Base-by-base conservation (phyloP, 2,888 invertebrate species). In the Ditula angustiorana region DNA sequence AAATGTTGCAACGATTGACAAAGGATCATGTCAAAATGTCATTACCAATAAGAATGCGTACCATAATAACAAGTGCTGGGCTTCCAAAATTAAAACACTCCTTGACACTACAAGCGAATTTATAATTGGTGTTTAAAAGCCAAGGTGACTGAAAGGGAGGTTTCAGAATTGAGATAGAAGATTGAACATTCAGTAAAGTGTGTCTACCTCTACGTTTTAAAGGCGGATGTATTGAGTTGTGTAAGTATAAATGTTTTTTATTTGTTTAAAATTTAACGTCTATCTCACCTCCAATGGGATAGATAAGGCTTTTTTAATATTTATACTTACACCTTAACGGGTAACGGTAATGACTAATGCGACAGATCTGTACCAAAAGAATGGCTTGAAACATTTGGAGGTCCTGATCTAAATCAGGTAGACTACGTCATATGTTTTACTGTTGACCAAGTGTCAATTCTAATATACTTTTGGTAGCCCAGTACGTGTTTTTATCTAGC, bases 161-260 rank as follows among this genome's bases (percentile, higher is more conserved):
- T 13, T 4, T 0, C 33, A n/a, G n/a, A 16, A 2, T 5, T 5
- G n/a, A n/a, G n/a, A n/a, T n/a, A n/a, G n/a, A n/a, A 13, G 35
- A 16, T 16, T 16, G 35, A 37, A 37, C n/a, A n/a, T n/a, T n/a
- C n/a, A n/a, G 13, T 37, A 37, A 2, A 13, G 16, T 7, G 13
- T 16, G 7, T 5, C 41, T 19, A 19, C 41, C 1, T 5, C 41
- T 19, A 19, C 41, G 19, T 3, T 41, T 41, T 19, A 16, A 19
- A 19, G 41, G 19, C 37, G 8, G 37, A 41, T 41, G 8, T n/a
- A 19, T 19, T 19, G 16, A 2, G 19, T 10, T 41, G 10, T 41
- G 41, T 41, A 41, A 41, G 41, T 41, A 41, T n/a, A 30, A 30
- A 30, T 30, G 30, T 30, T 35, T 35, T 13, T 41, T 41, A n/a